A percentile compares a stretch with the other conserved stretches of the same genome.
Evolutionary conservation across 2,888 invertebrate species (phyloP).

Genomic region (Ptychoptera contaminata): DNA sequence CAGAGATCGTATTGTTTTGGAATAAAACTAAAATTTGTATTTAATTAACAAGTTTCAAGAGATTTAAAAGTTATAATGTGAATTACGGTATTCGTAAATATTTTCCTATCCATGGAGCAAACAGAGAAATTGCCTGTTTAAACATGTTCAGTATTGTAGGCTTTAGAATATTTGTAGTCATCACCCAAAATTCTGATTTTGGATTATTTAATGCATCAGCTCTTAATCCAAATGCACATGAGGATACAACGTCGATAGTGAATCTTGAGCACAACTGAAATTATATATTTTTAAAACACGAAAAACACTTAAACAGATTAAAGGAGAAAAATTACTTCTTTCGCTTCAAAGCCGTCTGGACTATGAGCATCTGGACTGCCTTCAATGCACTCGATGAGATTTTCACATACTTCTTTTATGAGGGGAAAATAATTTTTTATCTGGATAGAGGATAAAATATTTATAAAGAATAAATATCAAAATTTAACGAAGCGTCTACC

Average conservation of each 20-base stretch:
- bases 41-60: not conserved
- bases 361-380: not conserved
- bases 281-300: too few species aligned
- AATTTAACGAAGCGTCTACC: not conserved
- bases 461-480: not conserved
- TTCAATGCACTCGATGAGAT: not conserved
- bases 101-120: not conserved
- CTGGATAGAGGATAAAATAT: too few species aligned
- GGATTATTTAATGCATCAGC: conserved; percentile 32
- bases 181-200: conserved; percentile 33
- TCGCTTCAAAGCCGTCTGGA: not conserved
- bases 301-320: too few species aligned
- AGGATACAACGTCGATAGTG: conserved; percentile 37
- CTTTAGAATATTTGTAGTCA: conserved; percentile 22
- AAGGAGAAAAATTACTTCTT: not conserved
- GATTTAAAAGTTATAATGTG: not conserved
- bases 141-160: not conserved
- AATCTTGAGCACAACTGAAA: conserved; percentile 26
- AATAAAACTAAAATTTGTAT: too few species aligned
- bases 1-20: not conserved
- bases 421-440: not conserved
- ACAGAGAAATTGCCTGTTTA: not conserved
- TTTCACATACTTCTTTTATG: not conserved
- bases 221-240: conserved; percentile 35
- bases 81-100: not conserved